A percentile compares a stretch with the other conserved stretches of the same genome.
phyloP scores from a whole-genome alignment of 2,888 invertebrate genomes.

The Chloroclysta siterata region DNA sequence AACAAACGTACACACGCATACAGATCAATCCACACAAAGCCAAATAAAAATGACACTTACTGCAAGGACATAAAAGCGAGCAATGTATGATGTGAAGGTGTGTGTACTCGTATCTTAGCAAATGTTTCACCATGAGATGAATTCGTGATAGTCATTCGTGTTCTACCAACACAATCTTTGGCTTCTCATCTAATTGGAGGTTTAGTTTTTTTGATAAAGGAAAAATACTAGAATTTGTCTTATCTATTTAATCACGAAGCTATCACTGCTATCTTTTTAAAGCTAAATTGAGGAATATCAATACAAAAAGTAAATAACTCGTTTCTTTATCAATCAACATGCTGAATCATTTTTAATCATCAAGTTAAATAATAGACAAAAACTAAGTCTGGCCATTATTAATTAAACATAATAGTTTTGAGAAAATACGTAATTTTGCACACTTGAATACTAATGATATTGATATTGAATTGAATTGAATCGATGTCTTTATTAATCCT shows the following conservation, averaged over 20 bases:
- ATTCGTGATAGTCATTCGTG: slow-evolving; percentile 41
- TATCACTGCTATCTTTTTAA: not conserved
- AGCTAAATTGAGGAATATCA: not conserved
- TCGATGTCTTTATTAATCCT: too few relatives aligned
- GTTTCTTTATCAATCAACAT: too few relatives aligned
- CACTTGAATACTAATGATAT: slow-evolving; percentile 43
- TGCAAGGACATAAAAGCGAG: too few relatives aligned
- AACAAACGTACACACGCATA: not conserved
- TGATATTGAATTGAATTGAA: slow-evolving; percentile 18
- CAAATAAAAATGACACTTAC: too few relatives aligned
- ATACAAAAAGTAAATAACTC: too few relatives aligned
- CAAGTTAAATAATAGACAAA: too few relatives aligned
- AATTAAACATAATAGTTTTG: slow-evolving; percentile 22
- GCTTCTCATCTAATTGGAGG: slow-evolving; percentile 28
- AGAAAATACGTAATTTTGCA: slow-evolving; percentile 33
- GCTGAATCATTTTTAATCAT: too few relatives aligned
- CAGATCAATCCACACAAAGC: not conserved
- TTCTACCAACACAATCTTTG: slow-evolving; percentile 33
- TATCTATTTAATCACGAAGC: not conserved
- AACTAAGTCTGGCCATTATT: too few relatives aligned
- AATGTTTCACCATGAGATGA: slow-evolving; percentile 42
- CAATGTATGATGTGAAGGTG: too few relatives aligned
- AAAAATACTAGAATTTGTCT: slow-evolving; percentile 16
- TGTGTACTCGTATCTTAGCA: slow-evolving; percentile 2
- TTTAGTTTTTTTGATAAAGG: slow-evolving; percentile 14